Evolutionary conservation across 2,797 vertebrate genomes (phyloP).

Genomic region (Aeoliscus strigatus): DNA sequence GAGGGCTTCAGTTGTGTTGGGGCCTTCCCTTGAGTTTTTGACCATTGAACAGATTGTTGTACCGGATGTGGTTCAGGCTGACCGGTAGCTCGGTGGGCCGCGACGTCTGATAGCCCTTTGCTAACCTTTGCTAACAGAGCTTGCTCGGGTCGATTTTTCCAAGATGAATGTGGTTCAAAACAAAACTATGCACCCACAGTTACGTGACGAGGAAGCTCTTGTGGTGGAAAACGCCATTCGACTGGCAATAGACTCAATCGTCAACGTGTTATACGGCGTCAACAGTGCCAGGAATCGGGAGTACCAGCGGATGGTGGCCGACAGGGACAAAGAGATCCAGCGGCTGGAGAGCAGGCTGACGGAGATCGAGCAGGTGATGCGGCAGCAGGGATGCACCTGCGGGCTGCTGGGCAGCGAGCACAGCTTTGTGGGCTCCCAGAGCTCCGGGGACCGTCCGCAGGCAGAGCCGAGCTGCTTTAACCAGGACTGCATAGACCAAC

Average conservation of each 20-base stretch:
- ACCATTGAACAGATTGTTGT: fast-evolving
- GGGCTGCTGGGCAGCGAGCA: conserved; percentile 1
- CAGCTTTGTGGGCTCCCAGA: background rate
- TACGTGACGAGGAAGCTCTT: conserved; percentile 53
- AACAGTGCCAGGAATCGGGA: conserved; percentile 42
- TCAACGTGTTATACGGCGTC: conserved; percentile 60
- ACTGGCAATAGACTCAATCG: conserved; percentile 57
- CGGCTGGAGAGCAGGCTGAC: conserved; percentile 50
- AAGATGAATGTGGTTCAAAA: conserved; percentile 44
- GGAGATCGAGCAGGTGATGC: conserved; percentile 44
- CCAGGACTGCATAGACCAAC: background rate
- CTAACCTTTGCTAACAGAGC: background rate
- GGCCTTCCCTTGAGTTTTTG: background rate
- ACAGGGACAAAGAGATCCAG: conserved; percentile 64
- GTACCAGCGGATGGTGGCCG: conserved; percentile 58
- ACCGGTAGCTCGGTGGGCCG: background rate
- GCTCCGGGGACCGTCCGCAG: conserved; percentile 1
- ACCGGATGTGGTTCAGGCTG: background rate
- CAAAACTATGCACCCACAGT: conserved; percentile 17
- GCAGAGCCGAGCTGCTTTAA: conserved; percentile 12
- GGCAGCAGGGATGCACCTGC: conserved; percentile 33
- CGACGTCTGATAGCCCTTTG: background rate
- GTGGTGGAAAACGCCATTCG: conserved; percentile 65
- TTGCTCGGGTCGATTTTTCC: fast-evolving
- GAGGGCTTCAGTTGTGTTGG: fast-evolving